Evolutionary conservation across 2,113 vertebrate species (phyloP).

Genomic region (Ctenomys sociabilis): DNA sequence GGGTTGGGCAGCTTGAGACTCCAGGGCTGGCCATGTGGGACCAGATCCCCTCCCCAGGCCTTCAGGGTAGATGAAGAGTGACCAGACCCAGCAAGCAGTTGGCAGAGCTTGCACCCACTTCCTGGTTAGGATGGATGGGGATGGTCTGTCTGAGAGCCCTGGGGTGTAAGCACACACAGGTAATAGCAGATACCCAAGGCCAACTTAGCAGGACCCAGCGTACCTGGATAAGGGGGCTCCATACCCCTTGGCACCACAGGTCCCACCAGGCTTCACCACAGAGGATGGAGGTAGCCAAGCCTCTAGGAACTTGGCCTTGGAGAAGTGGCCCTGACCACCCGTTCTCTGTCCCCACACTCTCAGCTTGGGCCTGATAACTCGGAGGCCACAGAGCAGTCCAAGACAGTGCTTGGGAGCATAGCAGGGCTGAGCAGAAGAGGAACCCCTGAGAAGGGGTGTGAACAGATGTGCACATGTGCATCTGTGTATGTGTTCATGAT

Average conservation of each 20-base stretch:
- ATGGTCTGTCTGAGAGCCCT: rapidly evolving
- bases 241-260: neutral
- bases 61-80: rapidly evolving
- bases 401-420: neutral
- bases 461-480: neutral
- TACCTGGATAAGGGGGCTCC: neutral
- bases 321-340: neutral
- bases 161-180: rapidly evolving
- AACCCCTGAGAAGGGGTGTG: neutral
- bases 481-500: no score
- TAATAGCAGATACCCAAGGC: neutral
- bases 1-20: neutral
- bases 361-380: neutral
- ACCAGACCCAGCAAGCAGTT: rapidly evolving
- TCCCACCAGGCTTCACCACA: neutral
- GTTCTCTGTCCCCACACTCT: rapidly evolving
- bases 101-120: neutral
- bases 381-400: neutral
- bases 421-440: neutral
- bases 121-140: neutral
- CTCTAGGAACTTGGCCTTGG: neutral
- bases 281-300: neutral
- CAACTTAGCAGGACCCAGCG: neutral
- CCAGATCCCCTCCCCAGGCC: neutral
- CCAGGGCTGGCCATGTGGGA: neutral